Base-by-base conservation (phyloP, 2,888 invertebrate genomes). In the Cephus spinipes region DNA sequence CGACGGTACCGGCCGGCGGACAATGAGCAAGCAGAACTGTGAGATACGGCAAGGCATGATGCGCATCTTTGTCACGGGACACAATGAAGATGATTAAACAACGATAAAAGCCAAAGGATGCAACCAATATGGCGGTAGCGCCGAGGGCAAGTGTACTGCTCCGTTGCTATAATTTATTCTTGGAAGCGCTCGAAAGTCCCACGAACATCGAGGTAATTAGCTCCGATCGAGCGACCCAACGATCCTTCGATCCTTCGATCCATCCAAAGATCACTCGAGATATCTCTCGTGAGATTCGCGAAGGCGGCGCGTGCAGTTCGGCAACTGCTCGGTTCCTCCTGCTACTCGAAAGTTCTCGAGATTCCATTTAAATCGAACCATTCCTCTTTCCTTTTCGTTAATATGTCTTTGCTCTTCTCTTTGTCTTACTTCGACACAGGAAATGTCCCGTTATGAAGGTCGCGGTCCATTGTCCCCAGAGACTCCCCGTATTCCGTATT, bases 31-130 rank as follows among this genome's bases (percentile, higher is more conserved):
- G 83, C 83, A 81, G 73, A 83, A 81, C 79, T 76, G 73, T 76
- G 71, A 71, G 75, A 76, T 76, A 79, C 80, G 77, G 73, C 69
- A 73, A 76, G 73, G 73, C 76, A 79, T 79, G 79, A 79, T 76
- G 82, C 80, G 79, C 76, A 77, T 78, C 79, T 80, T 79, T 79
- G 76, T 79, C 78, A 75, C 82, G 78, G 78, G 80, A 79, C 81
- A 83, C 83, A 83, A 83, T 83, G 79, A 81, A 79, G 83, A 81
- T 83, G 82, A 83, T 83, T 83, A 83, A 83, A 81, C 81, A 80
- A 81, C 79, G 79, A 79, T 79, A 79, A 76, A 79, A 73, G 12
- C 73, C 74, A 76, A 73, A 79, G 68, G 33, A 73, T 76, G 68
- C 15, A 15, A 36, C 33, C 30, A 35, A 71, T 35, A 74, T 74